These are phyloP conservation scores for Caenorhabditis drosophilae DNA, from an alignment of 2,888 invertebrate genomes.

Conservation along the genomic window DNA sequence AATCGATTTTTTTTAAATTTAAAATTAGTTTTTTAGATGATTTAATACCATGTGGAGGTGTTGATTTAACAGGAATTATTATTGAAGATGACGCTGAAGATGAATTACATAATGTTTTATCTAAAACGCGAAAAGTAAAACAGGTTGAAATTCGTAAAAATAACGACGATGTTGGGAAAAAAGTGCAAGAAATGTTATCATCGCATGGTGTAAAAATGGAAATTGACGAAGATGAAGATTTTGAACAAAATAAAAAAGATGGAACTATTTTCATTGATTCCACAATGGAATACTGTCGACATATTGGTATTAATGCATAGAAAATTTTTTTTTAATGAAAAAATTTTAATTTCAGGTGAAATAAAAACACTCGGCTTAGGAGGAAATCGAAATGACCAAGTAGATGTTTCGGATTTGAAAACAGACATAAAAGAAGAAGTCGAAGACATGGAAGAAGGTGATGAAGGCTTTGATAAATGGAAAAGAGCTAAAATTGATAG, in stretches of 20 bases:
- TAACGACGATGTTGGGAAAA: conserved; percentile 29
- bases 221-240: conserved; percentile 42
- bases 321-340: too few relatives aligned
- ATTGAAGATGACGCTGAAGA: conserved; percentile 68
- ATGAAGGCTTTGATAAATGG: conserved; percentile 36
- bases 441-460: conserved; percentile 11
- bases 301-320: too few relatives aligned
- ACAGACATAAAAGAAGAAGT: conserved; percentile 30
- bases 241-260: conserved; percentile 15
- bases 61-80: conserved; percentile 55
- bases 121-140: conserved; percentile 49
- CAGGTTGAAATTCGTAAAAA: conserved; percentile 24
- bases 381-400: conserved; percentile 62
- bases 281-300: conserved; percentile 67
- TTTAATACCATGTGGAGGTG: conserved; percentile 40
- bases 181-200: conserved; percentile 24
- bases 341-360: too few relatives aligned
- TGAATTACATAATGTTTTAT: conserved; percentile 61
- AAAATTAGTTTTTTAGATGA: conserved; percentile 43
- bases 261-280: conserved; percentile 60
- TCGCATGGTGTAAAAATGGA: conserved; percentile 47
- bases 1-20: neutral
- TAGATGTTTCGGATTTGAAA: conserved; percentile 46
- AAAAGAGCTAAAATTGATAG: conserved; percentile 45
- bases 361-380: conserved; percentile 60